Evolutionary conservation across 1,140 invertebrate genomes (phyloP).

Genomic region (Lordiphosa collinella): DNA sequence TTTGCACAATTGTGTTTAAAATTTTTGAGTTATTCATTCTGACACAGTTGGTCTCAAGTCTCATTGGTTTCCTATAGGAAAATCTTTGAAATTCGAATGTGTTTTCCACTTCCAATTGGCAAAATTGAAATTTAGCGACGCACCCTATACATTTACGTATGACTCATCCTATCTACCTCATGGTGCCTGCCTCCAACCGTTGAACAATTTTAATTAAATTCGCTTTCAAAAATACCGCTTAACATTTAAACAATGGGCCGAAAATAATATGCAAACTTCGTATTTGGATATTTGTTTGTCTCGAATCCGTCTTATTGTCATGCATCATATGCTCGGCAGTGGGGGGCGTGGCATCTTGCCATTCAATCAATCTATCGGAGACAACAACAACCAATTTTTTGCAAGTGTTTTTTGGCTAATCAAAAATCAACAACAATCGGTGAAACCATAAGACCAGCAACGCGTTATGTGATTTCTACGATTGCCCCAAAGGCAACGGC

Average conservation of each 20-base stretch:
- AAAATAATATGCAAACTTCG: slow-evolving; percentile 16
- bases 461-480: not conserved
- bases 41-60: no score
- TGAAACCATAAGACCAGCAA: slow-evolving; percentile 1
- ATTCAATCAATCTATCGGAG: slow-evolving; percentile 5
- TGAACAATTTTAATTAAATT: slow-evolving; percentile 63
- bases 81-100: no score
- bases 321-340: slow-evolving; percentile 1
- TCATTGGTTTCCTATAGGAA: no score
- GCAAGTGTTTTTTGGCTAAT: slow-evolving; percentile 9
- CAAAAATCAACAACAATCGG: slow-evolving; percentile 5
- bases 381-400: slow-evolving; percentile 12
- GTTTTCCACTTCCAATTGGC: no score
- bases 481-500: not conserved
- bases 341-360: not conserved
- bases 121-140: no score
- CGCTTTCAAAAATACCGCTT: slow-evolving; percentile 76
- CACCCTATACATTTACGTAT: slow-evolving; percentile 1
- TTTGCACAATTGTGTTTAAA: no score
- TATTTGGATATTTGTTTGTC: slow-evolving; percentile 52
- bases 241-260: slow-evolving; percentile 56
- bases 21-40: no score
- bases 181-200: not conserved
- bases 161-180: slow-evolving; percentile 1
- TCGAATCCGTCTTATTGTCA: slow-evolving; percentile 17